Base-by-base conservation (phyloP, 2,113 vertebrate genomes). In the Nyctibius bracteatus region DNA sequence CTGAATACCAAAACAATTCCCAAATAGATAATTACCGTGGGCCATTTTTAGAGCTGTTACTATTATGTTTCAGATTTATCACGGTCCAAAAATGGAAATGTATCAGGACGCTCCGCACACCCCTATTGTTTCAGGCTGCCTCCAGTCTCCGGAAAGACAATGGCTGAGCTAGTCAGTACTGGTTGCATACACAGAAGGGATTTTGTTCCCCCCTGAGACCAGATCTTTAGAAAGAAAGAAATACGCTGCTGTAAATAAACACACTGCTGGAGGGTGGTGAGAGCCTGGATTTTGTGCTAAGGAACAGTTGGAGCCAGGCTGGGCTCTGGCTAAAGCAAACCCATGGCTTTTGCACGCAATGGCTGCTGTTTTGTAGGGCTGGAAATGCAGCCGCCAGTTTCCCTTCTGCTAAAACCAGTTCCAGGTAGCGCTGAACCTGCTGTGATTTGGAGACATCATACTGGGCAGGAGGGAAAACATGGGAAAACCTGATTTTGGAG, bases 101-200 rank as follows among this genome's bases (percentile, higher is more conserved):
- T 39, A 41, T 54, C 80, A 8, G 95, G 89, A 94, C 10, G 8
- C 77, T 81, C 84, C 3, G 9, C 92, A 94, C 87, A 55, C 59
- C 73, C 77, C 92, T 94, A 89, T 96, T 96, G 92, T 96, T 91
- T 87, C 65, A 23, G 77, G 73, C 95, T 66, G 73, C 92, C 84
- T 84, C 86, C 92, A 86, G 81, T 10, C 55, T 81, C 84, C 1
- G 8, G 81, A 89, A n/a, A 92, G 92, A 94, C 92, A 96, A 74
- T 86, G 68, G 27, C 82, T 30, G 44, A 80, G 54, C 91, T 46
- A 79, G 79, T 93, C 59, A 23, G 80, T 59, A 49, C 77, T 89
- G 81, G 92, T 91, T 86, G 77, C n/a, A 2, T 23, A 66, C 51
- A 41, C 49, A 78, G 77, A 84, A 73, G 68, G 55, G 84, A 70